Percentiles rank a stretch among this genome's conserved stretches.
phyloP scores from a whole-genome alignment of 2,113 vertebrate genomes.

The Myrmophylax atrothorax region DNA sequence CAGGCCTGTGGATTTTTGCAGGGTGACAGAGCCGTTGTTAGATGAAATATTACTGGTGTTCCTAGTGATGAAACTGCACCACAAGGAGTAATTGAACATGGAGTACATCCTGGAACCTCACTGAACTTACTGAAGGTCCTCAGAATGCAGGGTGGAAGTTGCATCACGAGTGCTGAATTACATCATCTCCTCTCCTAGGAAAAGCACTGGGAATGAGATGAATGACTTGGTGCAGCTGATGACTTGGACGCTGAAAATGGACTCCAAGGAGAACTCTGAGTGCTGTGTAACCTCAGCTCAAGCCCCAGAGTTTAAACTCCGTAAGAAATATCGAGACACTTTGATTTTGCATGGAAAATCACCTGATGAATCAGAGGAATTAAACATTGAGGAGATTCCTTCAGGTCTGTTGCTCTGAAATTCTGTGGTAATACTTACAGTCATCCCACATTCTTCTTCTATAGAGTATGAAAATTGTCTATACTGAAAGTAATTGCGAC shows the following conservation, averaged over 20 bases:
- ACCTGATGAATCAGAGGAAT: conserved; percentile 74
- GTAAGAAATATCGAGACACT: conserved; percentile 90
- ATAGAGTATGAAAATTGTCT: background rate
- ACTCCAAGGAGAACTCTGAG: conserved; percentile 71
- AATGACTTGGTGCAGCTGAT: conserved; percentile 93
- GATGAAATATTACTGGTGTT: background rate
- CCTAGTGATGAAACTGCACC: background rate
- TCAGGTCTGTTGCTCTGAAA: conserved; percentile 74
- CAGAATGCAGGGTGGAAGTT: background rate
- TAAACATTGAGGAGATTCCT: conserved; percentile 80
- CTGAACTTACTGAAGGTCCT: background rate
- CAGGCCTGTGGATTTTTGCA: background rate
- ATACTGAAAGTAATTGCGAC: background rate
- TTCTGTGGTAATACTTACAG: background rate
- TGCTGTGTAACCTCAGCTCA: conserved; percentile 45
- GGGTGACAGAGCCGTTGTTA: background rate
- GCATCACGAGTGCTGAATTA: background rate
- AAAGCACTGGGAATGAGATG: conserved; percentile 83
- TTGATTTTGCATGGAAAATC: conserved; percentile 90
- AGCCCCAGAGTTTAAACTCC: conserved; percentile 86
- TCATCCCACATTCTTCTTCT: background rate
- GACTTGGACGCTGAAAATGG: conserved; percentile 91
- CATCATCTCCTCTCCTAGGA: conserved; percentile 69
- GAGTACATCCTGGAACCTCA: background rate
- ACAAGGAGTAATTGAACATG: background rate